phyloP scores from a whole-genome alignment of 2,797 vertebrate species.

The Spatula clypeata region DNA sequence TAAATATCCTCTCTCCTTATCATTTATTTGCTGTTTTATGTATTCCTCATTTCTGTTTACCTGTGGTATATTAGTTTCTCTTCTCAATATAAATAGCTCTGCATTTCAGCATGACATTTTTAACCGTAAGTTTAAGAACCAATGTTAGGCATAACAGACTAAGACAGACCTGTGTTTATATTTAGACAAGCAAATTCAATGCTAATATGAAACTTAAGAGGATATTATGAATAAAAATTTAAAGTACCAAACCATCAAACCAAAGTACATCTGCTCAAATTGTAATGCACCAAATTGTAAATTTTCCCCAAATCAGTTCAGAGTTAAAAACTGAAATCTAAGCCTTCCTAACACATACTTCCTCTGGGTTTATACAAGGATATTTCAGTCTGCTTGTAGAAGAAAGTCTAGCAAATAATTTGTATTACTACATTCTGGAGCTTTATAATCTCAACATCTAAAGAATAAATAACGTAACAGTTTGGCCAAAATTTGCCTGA shows the following conservation, averaged over 20 bases:
- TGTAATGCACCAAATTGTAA: background rate
- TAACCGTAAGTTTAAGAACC: background rate
- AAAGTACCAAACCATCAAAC: background rate
- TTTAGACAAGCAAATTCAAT: background rate
- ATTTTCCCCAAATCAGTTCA: background rate
- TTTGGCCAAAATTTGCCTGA: background rate
- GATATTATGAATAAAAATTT: background rate
- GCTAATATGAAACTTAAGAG: background rate
- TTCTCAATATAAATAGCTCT: background rate
- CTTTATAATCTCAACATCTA: background rate
- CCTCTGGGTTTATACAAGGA: background rate
- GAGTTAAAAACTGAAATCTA: background rate
- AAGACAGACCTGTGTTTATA: background rate
- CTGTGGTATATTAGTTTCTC: background rate
- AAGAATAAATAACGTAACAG: background rate
- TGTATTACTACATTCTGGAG: background rate
- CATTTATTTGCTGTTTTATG: background rate
- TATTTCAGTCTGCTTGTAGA: background rate
- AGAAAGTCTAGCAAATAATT: background rate
- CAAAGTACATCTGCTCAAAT: background rate
- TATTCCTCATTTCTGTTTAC: background rate
- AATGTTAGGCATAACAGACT: background rate
- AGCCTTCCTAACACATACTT: background rate
- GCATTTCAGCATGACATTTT: background rate
- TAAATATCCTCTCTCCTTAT: background rate